Evolutionary conservation across 1,140 invertebrate genomes (phyloP), one percentile per base, ranked within the genome.

Genomic region (Drosophila orena): DNA sequence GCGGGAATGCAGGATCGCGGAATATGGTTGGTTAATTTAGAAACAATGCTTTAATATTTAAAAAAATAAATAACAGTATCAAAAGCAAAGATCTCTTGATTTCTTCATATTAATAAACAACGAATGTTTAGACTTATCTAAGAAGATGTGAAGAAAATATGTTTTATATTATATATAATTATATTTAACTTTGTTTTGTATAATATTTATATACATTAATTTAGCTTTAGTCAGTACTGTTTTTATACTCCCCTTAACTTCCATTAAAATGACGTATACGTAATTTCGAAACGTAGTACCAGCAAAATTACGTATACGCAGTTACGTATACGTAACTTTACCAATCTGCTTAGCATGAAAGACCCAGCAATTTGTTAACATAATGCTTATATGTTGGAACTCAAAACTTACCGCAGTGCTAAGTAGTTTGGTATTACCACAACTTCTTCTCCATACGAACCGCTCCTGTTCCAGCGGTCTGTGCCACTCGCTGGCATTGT

Each of bases 401-500:
- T 30, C 7, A 8, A 30, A 30, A 30, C 7, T 30, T 30, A 7
- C 6, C 27, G 6, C 6, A 2, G 7, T 7, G 27, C 7, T 30
- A 30, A 7, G 27, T 30, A 10, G 2, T 30, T 1, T 30, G 8
- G 10, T 0, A 20, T 12, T 11, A 44, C 17, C 10, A 43, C 40
- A 47, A 14, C 6, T 24, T 2, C 3, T 20, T 3, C 7, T 11
- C 30, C 52, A 46, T 30, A 2, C 22, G 57, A 53, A 72, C 47
- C 83, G 83, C 75, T 65, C 79, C 83, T 88, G 83, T 46, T 42
- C 35, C 24, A 40, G 24, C 40, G 49, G 42, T 69, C 58, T 56
- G 49, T 76, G 76, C 43, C 75, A 81, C 75, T 88, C 78, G 69
- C 65, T 78, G 61, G 47, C 52, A 78, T 88, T 79, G 79, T 77